phyloP scores from a whole-genome alignment of 2,797 vertebrate genomes.

The Rhinella marina region DNA sequence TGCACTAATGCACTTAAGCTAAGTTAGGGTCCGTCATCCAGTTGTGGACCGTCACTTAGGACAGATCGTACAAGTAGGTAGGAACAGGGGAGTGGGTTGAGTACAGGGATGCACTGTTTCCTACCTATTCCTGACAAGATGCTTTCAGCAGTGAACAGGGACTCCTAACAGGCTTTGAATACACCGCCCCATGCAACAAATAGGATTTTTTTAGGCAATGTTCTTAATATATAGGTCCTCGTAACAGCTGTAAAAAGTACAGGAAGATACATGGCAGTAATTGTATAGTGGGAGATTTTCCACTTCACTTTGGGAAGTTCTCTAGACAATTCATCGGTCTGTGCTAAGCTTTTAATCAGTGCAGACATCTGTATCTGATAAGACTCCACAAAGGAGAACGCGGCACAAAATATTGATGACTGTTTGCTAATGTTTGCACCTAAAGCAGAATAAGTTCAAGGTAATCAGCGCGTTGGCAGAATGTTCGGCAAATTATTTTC shows the following conservation, averaged over 20 bases:
- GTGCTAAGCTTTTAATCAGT: conserved; percentile 55
- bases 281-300: background rate
- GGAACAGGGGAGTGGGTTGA: too few relatives aligned
- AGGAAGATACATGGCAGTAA: background rate
- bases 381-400: conserved; percentile 52
- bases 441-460: conserved; percentile 59
- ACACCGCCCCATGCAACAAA: background rate
- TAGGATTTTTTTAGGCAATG: background rate
- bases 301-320: conserved; percentile 22
- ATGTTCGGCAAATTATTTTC: conserved; percentile 29
- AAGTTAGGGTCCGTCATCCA: too few relatives aligned
- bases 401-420: conserved; percentile 60
- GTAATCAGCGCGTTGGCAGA: conserved; percentile 55
- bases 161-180: too few relatives aligned
- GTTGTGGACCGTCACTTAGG: too few relatives aligned
- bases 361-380: conserved; percentile 58
- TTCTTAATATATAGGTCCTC: background rate
- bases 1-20: too few relatives aligned
- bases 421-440: conserved; percentile 58
- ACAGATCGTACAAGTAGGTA: too few relatives aligned
- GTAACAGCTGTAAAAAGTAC: background rate
- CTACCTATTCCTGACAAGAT: too few relatives aligned
- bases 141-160: too few relatives aligned
- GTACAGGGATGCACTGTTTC: too few relatives aligned
- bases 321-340: conserved; percentile 18